Percentiles rank a stretch among this genome's conserved stretches.
These are phyloP conservation scores for Acipenser transmontanus DNA, from an alignment of 2,797 vertebrate genomes.

Conservation along the genomic window DNA sequence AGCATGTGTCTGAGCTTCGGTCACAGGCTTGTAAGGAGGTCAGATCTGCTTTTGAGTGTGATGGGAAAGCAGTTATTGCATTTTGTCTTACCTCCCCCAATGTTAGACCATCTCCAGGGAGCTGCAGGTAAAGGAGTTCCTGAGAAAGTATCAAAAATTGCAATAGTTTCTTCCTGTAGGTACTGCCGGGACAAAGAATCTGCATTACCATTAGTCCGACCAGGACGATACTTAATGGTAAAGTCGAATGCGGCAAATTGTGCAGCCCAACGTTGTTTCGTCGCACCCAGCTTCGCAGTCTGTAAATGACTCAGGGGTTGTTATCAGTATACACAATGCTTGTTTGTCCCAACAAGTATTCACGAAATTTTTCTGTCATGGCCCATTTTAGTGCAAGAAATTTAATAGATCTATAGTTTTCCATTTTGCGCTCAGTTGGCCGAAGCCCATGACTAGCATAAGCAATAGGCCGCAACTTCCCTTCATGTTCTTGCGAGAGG, in stretches of 20 bases:
- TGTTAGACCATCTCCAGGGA: no score
- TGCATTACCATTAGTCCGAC: no score
- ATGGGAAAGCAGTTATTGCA: neutral
- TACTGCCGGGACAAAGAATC: no score
- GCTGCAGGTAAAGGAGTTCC: neutral
- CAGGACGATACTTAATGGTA: no score
- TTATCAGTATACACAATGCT: neutral
- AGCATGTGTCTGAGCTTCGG: neutral
- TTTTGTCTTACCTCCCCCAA: neutral
- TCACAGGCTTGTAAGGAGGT: neutral
- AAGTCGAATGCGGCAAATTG: neutral
- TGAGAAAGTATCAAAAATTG: neutral
- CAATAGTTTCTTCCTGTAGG: no score
- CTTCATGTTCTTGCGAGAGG: conserved; percentile 4
- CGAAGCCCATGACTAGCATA: conserved; percentile 5
- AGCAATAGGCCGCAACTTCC: neutral
- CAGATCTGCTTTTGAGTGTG: neutral
- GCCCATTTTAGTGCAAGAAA: conserved; percentile 4
- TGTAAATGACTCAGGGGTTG: neutral
- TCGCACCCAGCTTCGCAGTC: neutral
- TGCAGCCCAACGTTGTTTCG: neutral
- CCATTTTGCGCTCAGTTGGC: conserved; percentile 6
- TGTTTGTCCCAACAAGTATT: neutral
- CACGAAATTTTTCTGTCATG: neutral
- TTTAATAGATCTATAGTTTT: conserved; percentile 3